Evolutionary conservation across 2,113 vertebrate genomes (phyloP), one percentile per base, ranked within the genome.

Genomic region (Talpa occidentalis): DNA sequence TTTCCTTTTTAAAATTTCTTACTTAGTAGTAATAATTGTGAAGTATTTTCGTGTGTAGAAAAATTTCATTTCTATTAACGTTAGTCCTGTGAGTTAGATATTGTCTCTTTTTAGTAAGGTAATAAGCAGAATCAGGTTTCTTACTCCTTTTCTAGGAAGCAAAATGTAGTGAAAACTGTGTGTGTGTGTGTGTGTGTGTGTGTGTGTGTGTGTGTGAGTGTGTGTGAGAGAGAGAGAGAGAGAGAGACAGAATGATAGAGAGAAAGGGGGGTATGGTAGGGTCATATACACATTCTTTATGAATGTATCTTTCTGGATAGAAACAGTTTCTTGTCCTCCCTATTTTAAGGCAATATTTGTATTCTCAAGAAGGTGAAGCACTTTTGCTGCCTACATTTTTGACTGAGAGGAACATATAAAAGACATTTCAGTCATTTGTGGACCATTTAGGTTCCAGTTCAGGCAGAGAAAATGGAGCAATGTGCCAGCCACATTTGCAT

Each of bases 321-420:
- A 83, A 88, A 17, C 74, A 2, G 15, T 49, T n/a, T 5, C 19
- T 62, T 56, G 12, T 7, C 26, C 37, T 42, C 15, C 21, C 35
- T 59, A 5, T 77, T 66, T 40, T 90, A 95, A 86, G 66, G 24
- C 10, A 84, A 6, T 84, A 44, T 91, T 94, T 92, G 93, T 76
- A 80, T 82, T 54, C 62, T 49, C 64, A 32, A 74, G 78, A 77
- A 92, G 28, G 80, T 89, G 35, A 56, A 28, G 30, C 26, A 86
- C 52, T 40, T 91, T 10, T 89, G 24, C 12, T 28, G 11, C 30
- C 56, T 62, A 21, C 22, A 4, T 62, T n/a, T 91, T 86, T 91
- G 35, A 56, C 35, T 60, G 30, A 66, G 74, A 82, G 86, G 37
- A 90, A 5, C 44, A 4, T 77, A 15, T 60, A 49, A 26, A 59